Conservation (phyloP, 2,888 invertebrate species). For the Antheraea assamensis region DNA sequence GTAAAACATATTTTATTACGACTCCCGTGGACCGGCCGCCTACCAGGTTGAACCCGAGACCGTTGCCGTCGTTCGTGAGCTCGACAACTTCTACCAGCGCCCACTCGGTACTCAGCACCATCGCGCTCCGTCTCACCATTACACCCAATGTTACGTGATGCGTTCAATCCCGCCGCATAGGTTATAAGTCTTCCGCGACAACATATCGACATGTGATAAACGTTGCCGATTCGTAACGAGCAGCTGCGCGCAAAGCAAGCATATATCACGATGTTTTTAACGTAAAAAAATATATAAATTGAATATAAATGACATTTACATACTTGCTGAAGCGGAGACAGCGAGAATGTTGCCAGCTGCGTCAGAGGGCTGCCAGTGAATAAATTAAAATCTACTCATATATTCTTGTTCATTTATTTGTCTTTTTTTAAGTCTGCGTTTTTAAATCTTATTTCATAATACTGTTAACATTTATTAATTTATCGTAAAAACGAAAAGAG, state of each 20-base stretch:
- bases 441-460: too few species aligned
- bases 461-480: too few species aligned
- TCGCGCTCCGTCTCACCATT: conserved; percentile 78
- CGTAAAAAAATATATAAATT: conserved; percentile 57
- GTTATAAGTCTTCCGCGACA: conserved; percentile 58
- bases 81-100: conserved; percentile 99
- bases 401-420: neutral
- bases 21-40: conserved; percentile 99
- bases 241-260: conserved; percentile 39
- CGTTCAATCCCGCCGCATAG: conserved; percentile 57
- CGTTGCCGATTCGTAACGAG: conserved; percentile 37
- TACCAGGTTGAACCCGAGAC: conserved; percentile 98
- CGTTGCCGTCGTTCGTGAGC: conserved; percentile 97
- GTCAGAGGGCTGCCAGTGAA: conserved; percentile 57
- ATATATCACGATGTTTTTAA: conserved; percentile 40
- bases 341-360: conserved; percentile 77
- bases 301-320: conserved; percentile 79
- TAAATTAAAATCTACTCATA: neutral
- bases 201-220: conserved; percentile 46
- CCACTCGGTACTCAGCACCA: conserved; percentile 99
- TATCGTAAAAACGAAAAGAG: too few species aligned
- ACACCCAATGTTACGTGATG: conserved; percentile 74
- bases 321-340: conserved; percentile 80
- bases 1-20: conserved; percentile 98
- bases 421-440: too few species aligned